Evolutionary conservation across 2,113 vertebrate genomes (phyloP), one percentile per base, ranked within the genome.

Genomic region (Halichoeres trimaculatus): DNA sequence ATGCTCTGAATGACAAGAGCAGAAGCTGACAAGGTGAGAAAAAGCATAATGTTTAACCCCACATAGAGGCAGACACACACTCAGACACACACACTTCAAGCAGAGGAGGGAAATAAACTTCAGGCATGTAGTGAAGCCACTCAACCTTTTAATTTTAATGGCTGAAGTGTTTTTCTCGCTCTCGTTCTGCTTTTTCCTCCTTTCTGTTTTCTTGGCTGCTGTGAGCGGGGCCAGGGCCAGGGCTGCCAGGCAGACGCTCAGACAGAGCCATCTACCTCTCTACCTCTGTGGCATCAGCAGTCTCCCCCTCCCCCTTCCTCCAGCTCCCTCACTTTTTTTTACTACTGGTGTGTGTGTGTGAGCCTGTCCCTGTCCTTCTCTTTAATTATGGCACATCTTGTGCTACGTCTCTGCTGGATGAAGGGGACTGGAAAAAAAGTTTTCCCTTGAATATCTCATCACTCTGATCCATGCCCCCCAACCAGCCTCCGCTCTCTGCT

Each of bases 141-240:
- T 92, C 85, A 90, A 88, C 88, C 89, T 90, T 93, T 93, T 83
- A 83, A 90, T 93, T 93, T 94, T 92, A 92, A 93, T 90, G 83
- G 91, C 77, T 86, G 77, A 78, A 85, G 80, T 85, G 83, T 78
- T 89, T 88, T 82, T 76, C 70, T 78, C 57, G 34, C 77, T 70
- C 70, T 81, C 83, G 84, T 85, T 90, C 92, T 90, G 84, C 93
- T 85, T 72, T 76, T 84, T 86, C 70, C 43, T 82, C 47, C 70
- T 78, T 81, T 78, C 72, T 67, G 85, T 80, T 86, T 90, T 90
- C 87, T 91, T 88, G 87, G 90, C 85, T 83, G 83, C 79, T 88
- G 84, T 70, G 56, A 80, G 78, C 58, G 22, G 82, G 54, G 74
- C 82, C 69, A 75, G 61, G 90, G 90, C 87, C 90, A 89, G 88